Evolutionary conservation across 1,140 invertebrate species (phyloP), one percentile per base, ranked within the genome.

Genomic region (Stegodyphus dumicola): DNA sequence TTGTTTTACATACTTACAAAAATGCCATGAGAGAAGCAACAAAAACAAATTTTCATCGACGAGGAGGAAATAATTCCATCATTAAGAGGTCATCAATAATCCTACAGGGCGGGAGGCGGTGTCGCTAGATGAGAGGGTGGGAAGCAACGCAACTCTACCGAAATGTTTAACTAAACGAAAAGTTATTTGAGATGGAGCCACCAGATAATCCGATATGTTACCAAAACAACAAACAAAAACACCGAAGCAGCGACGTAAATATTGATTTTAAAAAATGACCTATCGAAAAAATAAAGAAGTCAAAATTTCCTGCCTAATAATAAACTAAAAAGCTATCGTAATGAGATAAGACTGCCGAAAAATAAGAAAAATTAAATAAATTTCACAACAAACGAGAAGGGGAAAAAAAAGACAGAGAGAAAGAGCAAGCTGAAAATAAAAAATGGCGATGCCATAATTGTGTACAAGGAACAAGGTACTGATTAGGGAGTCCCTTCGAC

Each of bases 381-480:
- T 60, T 9, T 11, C 15, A 15, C 56, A 60, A 60, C 56, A 11
- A 60, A 60, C 56, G 56, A 5, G 15, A 60, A 15, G 9, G 15
- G 5, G 4, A 60, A 60, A 60, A 60, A 60, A 15, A 60, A 60
- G 56, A 60, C 1, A 5, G 15, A 60, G 15, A 60, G 15, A 69
- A 33, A 33, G 33, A 33, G 33, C 33, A 33, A 33, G 33, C 33
- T 33, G 33, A 33, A 33, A 33, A 33, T n/a, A 69, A 69, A 69
- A n/a, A 18, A 69, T n/a, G 6, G 75, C 15, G n/a, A 56, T 54
- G 17, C 33, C 48, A 52, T 77, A 77, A 77, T 77, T 77, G 75
- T 77, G 33, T n/a, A 18, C 54, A 48, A 33, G 60, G 75, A 33
- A 56, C 48, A 52, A 11, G 60, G 56, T 60, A 0, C 56, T 60